Conservation (phyloP, 2,888 invertebrate species). For the Hydriomena furcata region DNA sequence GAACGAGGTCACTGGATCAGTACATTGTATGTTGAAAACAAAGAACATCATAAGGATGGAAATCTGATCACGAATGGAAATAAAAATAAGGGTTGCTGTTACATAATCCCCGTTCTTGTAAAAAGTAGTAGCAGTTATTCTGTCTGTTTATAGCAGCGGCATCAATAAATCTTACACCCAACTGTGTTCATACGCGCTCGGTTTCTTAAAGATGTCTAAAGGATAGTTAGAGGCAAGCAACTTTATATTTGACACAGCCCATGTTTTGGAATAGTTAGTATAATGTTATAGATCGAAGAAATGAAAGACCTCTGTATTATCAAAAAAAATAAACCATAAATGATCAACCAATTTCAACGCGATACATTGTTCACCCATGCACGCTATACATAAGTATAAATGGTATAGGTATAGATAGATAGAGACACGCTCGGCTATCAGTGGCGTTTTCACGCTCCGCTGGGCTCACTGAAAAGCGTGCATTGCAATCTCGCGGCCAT, state of each 20-base stretch:
- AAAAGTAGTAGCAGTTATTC: no score
- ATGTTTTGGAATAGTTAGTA: no score
- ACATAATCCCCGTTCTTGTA: not conserved
- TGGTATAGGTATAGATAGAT: not conserved
- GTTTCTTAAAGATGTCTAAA: no score
- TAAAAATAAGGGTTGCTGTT: not conserved
- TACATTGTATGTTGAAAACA: constrained; percentile 33
- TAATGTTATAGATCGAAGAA: no score
- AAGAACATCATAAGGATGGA: constrained; percentile 22
- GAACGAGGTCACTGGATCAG: constrained; percentile 35
- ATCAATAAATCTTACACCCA: no score
- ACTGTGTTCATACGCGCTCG: no score
- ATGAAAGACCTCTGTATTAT: no score
- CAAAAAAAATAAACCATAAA: no score
- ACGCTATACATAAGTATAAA: not conserved
- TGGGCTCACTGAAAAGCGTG: constrained; percentile 62
- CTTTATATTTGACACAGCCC: no score
- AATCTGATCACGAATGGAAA: constrained; percentile 17
- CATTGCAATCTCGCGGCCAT: constrained; percentile 61
- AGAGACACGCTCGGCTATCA: constrained; percentile 25
- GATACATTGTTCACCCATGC: constrained; percentile 11
- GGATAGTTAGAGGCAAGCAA: no score
- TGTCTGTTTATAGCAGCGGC: no score
- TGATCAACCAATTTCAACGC: constrained; percentile 1
- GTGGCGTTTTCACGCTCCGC: constrained; percentile 58